Evolutionary conservation across 2,797 vertebrate genomes (phyloP), one percentile per base, ranked within the genome.

Genomic region (Silurus lanzhouensis): DNA sequence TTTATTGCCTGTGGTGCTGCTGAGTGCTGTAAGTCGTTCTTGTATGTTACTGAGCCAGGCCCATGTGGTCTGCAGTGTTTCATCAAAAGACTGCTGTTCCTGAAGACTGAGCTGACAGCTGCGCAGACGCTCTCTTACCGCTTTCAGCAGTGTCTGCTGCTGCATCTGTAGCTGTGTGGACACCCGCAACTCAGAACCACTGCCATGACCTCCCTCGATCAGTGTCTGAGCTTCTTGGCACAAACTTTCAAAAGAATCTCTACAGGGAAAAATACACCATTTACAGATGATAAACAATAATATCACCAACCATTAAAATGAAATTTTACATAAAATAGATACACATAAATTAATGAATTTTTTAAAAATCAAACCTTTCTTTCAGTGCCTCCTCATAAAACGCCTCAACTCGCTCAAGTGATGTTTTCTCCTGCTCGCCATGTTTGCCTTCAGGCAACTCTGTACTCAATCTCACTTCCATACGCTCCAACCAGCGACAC

Each of bases 81-180:
- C 97, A 89, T 98, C 97, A 87, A 99, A 97, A 85, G 94, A 95
- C 82, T 97, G 96, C n/a, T 98, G 97, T 89, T 99, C 97, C 91
- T 98, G 97, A 60, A 98, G 93, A 85, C 96, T 97, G 88, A 96
- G 91, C 90, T 98, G 98, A 88, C 96, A 96, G 84, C 93, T 90
- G 58, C 94, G 94, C 31, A 98, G 94, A 55, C 93, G 94, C 76
- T 98, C 97, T 87, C 96, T 96, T 78, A 96, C 94, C 12, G 84
- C 92, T 89, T 96, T 95, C 86, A 97, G 92, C 68, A 99, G 88
- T 15, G 93, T 93, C 94, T 99, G 98, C 82, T 99, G 96, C 89
- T 90, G 95, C 0, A 95, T 93, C 89, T 98, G 95, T 85, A 99
- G 94, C 77, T 98, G 97, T 76, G 97, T 95, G 2, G 96, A 95